phyloP scores from a whole-genome alignment of 23 tunicate species.

The Halocynthia aurantium region DNA sequence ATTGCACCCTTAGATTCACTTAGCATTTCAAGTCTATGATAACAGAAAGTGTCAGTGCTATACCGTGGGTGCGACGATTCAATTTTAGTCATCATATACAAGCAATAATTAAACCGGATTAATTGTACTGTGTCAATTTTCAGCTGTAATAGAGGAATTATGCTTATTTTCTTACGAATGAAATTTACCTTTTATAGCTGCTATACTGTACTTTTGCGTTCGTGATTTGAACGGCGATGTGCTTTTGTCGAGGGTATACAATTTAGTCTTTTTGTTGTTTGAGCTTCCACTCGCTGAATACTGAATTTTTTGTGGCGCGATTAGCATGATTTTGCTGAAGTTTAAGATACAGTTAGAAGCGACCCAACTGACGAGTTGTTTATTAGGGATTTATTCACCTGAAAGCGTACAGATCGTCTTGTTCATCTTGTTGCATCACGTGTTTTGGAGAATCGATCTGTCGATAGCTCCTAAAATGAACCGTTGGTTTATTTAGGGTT shows the following conservation, averaged over 20 bases:
- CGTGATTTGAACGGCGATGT: not conserved
- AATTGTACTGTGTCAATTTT: no score
- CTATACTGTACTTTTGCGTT: not conserved
- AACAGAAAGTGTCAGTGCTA: no score
- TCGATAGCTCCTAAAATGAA: slow-evolving; percentile 9
- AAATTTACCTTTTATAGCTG: slow-evolving; percentile 2
- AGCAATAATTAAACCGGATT: no score
- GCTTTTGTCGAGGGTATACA: not conserved
- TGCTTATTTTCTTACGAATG: no score
- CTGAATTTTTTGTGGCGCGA: slow-evolving; percentile 19
- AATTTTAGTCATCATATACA: not conserved
- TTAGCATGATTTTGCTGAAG: slow-evolving; percentile 6
- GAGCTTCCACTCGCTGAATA: not conserved
- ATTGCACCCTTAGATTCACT: no score
- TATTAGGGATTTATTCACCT: not conserved
- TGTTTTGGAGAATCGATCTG: not conserved
- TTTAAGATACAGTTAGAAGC: not conserved
- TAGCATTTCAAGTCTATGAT: no score
- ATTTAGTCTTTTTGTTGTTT: no score
- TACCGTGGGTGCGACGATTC: no score
- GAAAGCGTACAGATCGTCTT: not conserved
- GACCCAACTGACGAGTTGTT: not conserved
- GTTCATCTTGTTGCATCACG: not conserved
- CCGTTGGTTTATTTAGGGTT: no score
- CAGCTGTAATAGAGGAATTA: no score